phyloP scores from a whole-genome alignment of 2,888 invertebrate genomes.

The Parthenolecanium corni region DNA sequence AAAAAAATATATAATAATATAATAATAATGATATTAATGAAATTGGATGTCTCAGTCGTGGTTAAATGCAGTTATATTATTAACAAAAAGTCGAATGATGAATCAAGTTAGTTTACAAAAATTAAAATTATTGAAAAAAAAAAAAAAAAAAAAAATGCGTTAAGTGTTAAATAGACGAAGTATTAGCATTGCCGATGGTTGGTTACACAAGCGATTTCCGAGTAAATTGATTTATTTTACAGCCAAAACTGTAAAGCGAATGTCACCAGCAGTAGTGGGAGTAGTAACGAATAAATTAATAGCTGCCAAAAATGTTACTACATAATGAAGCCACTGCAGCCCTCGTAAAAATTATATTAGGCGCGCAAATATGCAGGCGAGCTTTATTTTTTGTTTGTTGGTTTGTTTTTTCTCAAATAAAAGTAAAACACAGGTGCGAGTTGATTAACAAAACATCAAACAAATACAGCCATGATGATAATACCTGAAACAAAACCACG shows the following conservation, averaged over 20 bases:
- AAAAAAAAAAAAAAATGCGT: conserved; percentile 2
- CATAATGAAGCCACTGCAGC: conserved; percentile 15
- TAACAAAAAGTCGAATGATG: no score
- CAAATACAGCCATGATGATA: conserved; percentile 23
- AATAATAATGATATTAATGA: no score
- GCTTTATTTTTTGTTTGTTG: neutral
- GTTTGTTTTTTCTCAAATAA: neutral
- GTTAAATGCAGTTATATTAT: no score
- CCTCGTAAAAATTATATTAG: neutral
- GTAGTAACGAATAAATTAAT: conserved; percentile 3
- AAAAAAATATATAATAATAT: no score
- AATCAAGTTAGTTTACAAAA: neutral
- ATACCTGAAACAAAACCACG: conserved; percentile 17
- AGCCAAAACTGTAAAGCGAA: conserved; percentile 23
- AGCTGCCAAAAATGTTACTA: conserved; percentile 18
- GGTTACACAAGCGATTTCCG: conserved; percentile 2
- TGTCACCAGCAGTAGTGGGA: conserved; percentile 1
- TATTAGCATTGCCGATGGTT: conserved; percentile 24
- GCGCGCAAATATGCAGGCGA: neutral
- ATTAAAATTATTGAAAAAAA: neutral
- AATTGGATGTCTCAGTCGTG: no score
- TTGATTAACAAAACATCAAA: conserved; percentile 27
- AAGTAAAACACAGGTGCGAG: conserved; percentile 24
- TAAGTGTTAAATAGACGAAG: neutral
- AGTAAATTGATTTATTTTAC: conserved; percentile 2